Evolutionary conservation across 2,797 vertebrate species (phyloP), one percentile per base, ranked within the genome.

Genomic region (Taeniopygia guttata): DNA sequence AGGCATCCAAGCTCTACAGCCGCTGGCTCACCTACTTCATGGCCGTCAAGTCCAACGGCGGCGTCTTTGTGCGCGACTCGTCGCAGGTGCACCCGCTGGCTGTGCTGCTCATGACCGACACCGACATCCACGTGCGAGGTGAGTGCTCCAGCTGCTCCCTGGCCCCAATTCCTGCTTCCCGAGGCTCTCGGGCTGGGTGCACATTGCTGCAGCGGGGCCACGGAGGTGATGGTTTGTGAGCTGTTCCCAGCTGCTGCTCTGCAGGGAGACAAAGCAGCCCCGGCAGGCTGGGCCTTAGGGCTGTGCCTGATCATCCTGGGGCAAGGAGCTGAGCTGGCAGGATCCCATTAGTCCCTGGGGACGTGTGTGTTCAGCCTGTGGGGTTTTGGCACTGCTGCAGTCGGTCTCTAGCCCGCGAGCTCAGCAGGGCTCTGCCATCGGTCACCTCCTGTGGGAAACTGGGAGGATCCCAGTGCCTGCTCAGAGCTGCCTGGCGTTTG

Each of bases 1-100:
- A 98, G 90, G 98, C 98, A 0, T 97, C 98, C 4, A 90, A 98
- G 40, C 97, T 99, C 12, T 98, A 98, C 49, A 99, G 98, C 96
- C 99, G 98, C 49, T 99, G 99, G 99, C 97, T 99, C 73, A 99
- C 99, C 0, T 99, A 99, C 93, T 99, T 99, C 97, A 98, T 98
- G 69, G 99, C 99, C 0, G 97, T 99, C 62, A 99, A 99, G 96
- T 99, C 99, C 83, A 98, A 97, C 0, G 98, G 98, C 2, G 97
- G 96, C 0, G 98, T 99, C 36, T 99, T 99, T 30, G 98, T 99
- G 91, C 97, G 99, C 72, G 99, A 99, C 95, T 99, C 98, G 16
- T 99, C 99, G 19, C 96, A 98, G 45, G 98, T 99, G 69, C 98
- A 99, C 96, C 99, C 99, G 0, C 97, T 99, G 16, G 98, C 99